Evolutionary conservation across 2,888 invertebrate species (phyloP).

Genomic region (Oscheius sp.): DNA sequence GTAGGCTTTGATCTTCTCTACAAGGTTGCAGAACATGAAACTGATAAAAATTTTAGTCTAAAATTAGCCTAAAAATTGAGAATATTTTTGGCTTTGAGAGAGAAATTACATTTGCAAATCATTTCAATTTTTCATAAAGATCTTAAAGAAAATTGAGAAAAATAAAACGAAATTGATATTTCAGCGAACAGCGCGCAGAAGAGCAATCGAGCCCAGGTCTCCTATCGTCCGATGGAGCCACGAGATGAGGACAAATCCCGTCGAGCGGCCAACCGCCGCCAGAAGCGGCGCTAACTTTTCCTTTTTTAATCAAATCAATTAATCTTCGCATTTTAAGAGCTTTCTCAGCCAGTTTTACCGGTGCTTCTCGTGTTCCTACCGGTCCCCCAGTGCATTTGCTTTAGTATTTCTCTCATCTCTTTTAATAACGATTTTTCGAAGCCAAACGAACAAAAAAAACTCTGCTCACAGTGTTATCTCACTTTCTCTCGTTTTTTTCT

Average conservation of each 20-base stretch:
- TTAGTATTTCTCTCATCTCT: no score
- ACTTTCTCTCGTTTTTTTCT: no score
- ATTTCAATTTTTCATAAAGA: neutral
- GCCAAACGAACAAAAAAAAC: no score
- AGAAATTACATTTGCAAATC: neutral
- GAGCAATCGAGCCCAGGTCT: conserved; percentile 72
- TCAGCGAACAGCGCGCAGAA: conserved; percentile 12
- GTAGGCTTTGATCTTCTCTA: no score
- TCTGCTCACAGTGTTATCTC: no score
- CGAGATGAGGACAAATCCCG: conserved; percentile 50
- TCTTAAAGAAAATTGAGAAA: no score
- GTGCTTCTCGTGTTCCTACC: no score
- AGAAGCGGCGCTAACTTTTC: conserved; percentile 46
- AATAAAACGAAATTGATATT: neutral
- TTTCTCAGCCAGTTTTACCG: no score
- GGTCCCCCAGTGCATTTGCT: no score
- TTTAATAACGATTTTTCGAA: no score
- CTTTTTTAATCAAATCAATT: no score
- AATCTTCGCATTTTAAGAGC: no score
- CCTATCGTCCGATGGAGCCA: conserved; percentile 46
- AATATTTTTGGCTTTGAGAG: neutral
- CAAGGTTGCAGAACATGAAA: neutral
- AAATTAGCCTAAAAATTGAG: neutral
- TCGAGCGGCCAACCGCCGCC: conserved; percentile 48
- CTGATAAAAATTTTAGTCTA: neutral